These are phyloP conservation scores for Perizoma flavofasciatum DNA, from an alignment of 2,888 invertebrate species.

Conservation along the genomic window DNA sequence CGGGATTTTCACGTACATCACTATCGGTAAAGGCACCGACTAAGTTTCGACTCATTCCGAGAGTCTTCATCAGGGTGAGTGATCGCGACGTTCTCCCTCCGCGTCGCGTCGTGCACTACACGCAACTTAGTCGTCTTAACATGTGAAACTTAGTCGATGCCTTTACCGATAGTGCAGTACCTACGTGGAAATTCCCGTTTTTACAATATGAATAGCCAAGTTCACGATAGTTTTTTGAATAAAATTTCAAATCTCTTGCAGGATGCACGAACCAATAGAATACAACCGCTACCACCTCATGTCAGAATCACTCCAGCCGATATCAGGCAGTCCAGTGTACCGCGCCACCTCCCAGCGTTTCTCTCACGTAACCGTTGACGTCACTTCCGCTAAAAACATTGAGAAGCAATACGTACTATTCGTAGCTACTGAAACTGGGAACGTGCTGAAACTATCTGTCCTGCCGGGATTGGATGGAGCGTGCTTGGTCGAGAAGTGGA, in stretches of 20 bases:
- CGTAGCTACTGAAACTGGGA: conserved; percentile 89
- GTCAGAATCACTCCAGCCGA: conserved; percentile 93
- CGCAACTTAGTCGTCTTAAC: too few relatives aligned
- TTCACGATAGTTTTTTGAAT: too few relatives aligned
- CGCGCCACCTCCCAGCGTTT: conserved; percentile 88
- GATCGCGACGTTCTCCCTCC: too few relatives aligned
- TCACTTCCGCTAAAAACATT: conserved; percentile 88
- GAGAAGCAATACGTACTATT: conserved; percentile 90
- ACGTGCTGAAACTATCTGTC: conserved; percentile 91
- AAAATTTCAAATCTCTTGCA: conserved; percentile 34
- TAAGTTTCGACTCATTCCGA: too few relatives aligned
- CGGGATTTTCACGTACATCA: too few relatives aligned
- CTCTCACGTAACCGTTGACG: conserved; percentile 92
- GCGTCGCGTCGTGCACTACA: too few relatives aligned
- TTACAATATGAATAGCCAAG: too few relatives aligned
- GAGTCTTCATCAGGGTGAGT: too few relatives aligned
- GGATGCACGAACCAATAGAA: conserved; percentile 82
- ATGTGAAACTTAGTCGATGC: too few relatives aligned
- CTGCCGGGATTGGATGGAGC: conserved; percentile 87
- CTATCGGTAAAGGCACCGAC: too few relatives aligned
- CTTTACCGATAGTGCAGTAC: too few relatives aligned
- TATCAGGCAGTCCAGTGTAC: conserved; percentile 87
- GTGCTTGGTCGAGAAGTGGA: conserved; percentile 94
- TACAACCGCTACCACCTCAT: conserved; percentile 92
- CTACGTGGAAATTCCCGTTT: too few relatives aligned